Base-by-base conservation (phyloP, 2,113 vertebrate genomes). In the Brachyhypopomus gauderio region DNA sequence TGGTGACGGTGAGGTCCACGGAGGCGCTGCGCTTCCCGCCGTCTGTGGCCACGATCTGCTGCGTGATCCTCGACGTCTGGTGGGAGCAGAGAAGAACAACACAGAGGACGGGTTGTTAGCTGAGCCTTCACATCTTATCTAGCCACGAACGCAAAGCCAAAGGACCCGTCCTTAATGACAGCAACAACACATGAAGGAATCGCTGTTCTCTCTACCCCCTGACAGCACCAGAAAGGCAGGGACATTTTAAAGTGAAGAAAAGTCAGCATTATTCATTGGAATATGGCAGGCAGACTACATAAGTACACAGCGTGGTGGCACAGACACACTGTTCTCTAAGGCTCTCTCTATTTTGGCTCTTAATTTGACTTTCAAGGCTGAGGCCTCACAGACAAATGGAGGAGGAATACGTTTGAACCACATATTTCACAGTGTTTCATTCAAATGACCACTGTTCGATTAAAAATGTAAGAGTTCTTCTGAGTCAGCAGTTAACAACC, bases 1-100 rank as follows among this genome's bases (percentile, higher is more conserved):
- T 93, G 80, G 91, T 95, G 59, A 97, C 93, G 0, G 77, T 93
- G 63, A 97, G 92, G 67, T 96, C 95, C 89, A 96, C 95, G 0
- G 90, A 92, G 90, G 92, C 95, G 90, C 94, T 96, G 30, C 92
- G 94, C 88, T 94, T 95, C 7, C 96, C 96, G 0, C 96, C 95
- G 0, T 96, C 96, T 0, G 92, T 94, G 0, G 95, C 96, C 59
- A 95, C 90, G 48, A 97, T 90, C 84, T 90, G 93, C 86, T 90
- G 86, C 73, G 80, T 94, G 76, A 96, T 90, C 76, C 75, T 87
- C 0, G 88, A 90, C 1, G 93, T 84, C 96, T 97, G 25, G 0
- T 0, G 30, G 27, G 16, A 62, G 63, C 5, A 84, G 75, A 20
- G 27, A 2, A 77, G 63, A 72, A n/a, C 74, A 73, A 20, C 45